Percentiles rank a stretch among this genome's conserved stretches.
These are phyloP conservation scores for Trachymyrmex cornetzi DNA, from an alignment of 1,140 invertebrate genomes.

Conservation along the genomic window DNA sequence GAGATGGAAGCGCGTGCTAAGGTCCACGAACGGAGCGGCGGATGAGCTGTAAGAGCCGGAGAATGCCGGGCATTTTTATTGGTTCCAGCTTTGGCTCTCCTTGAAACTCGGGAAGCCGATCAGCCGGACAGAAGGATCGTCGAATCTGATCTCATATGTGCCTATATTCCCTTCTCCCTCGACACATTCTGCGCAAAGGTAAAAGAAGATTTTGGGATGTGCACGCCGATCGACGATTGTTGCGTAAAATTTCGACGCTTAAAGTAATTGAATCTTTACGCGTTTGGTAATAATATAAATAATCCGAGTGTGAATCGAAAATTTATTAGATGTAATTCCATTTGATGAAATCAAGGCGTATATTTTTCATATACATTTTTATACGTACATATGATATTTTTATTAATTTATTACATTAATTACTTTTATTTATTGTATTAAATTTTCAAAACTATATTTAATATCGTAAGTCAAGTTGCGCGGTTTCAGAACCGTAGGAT, in stretches of 20 bases:
- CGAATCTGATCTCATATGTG: slow-evolving; percentile 71
- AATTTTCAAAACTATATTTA: neutral
- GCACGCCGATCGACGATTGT: slow-evolving; percentile 1
- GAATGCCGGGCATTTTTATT: slow-evolving; percentile 78
- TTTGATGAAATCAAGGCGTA: neutral
- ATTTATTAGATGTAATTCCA: neutral
- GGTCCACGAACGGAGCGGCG: slow-evolving; percentile 43
- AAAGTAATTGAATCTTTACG: neutral
- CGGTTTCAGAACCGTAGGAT: neutral
- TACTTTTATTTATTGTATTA: neutral
- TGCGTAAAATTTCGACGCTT: slow-evolving; percentile 1
- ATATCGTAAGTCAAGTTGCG: slow-evolving; percentile 4
- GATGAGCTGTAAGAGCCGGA: slow-evolving; percentile 58
- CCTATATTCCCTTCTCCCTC: slow-evolving; percentile 18
- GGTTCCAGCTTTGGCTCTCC: slow-evolving; percentile 70
- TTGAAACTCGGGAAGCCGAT: slow-evolving; percentile 70
- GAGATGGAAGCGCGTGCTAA: slow-evolving; percentile 66
- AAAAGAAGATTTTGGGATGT: slow-evolving; percentile 30
- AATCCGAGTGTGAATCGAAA: neutral
- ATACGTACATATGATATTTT: neutral
- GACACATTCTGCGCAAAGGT: slow-evolving; percentile 17
- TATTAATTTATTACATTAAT: neutral
- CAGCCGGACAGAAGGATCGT: slow-evolving; percentile 65
- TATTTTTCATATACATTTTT: neutral
- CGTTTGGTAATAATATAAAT: neutral